phyloP scores from a whole-genome alignment of 92 coral and sea anemone genomes.

The Zoanthus sansibaricus region DNA sequence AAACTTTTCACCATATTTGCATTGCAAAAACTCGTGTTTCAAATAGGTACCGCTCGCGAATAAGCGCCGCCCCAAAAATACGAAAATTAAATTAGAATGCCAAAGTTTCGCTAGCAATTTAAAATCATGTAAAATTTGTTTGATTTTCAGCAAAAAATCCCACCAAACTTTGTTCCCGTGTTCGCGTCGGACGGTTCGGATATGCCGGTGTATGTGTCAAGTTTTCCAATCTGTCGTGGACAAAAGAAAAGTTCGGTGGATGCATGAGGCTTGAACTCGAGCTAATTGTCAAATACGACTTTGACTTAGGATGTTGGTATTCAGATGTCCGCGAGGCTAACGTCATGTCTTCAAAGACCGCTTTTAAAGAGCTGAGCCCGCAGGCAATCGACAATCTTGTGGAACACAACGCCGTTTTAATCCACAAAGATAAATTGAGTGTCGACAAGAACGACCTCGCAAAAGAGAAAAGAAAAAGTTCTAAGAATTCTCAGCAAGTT shows the following conservation, averaged over 20 bases:
- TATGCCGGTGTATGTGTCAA: conserved; percentile 23
- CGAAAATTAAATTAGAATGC: too few species aligned
- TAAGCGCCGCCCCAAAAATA: too few species aligned
- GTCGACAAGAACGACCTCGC: not conserved
- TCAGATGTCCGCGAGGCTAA: not conserved
- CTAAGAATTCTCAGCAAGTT: not conserved
- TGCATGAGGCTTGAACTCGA: conserved; percentile 30
- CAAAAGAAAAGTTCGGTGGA: conserved; percentile 35
- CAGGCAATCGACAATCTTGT: not conserved
- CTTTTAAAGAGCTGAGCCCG: not conserved
- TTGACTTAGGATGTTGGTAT: conserved; percentile 24
- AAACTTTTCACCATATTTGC: too few species aligned
- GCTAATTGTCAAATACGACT: conserved; percentile 37
- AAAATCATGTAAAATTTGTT: too few species aligned
- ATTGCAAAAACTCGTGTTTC: too few species aligned
- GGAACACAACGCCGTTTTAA: not conserved
- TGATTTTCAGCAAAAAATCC: too few species aligned
- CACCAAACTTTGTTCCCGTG: too few species aligned
- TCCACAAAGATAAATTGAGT: not conserved
- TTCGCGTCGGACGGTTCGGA: too few species aligned
- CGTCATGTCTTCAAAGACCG: not conserved
- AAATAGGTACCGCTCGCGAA: too few species aligned
- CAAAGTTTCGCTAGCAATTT: too few species aligned
- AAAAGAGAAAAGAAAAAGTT: not conserved
- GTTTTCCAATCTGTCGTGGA: conserved; percentile 40